Evolutionary conservation across 2,888 invertebrate genomes (phyloP).

Genomic region (Leucophenga maculata): DNA sequence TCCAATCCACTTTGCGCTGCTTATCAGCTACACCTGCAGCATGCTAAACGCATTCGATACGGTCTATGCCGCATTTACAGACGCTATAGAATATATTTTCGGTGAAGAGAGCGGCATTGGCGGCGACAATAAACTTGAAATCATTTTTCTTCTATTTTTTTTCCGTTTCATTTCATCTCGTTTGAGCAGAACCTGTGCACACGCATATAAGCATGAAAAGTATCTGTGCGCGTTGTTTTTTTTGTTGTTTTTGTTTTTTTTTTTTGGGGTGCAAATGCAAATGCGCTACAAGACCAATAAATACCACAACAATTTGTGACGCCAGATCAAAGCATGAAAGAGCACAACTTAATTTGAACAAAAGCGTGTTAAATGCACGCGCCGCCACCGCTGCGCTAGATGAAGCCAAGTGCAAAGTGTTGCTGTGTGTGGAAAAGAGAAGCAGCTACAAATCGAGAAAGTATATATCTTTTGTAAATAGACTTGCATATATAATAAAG

Average conservation of each 20-base stretch:
- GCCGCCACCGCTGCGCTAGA: not conserved
- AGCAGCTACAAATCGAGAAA: too few relatives aligned
- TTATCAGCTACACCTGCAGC: too few relatives aligned
- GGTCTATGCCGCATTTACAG: too few relatives aligned
- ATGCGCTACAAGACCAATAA: slow-evolving; percentile 43
- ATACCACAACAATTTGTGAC: slow-evolving; percentile 67
- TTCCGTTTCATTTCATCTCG: slow-evolving; percentile 33
- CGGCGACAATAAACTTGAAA: too few relatives aligned
- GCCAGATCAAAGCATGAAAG: slow-evolving; percentile 67
- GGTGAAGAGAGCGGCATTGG: too few relatives aligned
- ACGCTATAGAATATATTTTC: too few relatives aligned
- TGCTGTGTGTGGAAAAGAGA: too few relatives aligned
- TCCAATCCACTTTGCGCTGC: too few relatives aligned
- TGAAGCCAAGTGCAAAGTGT: not conserved
- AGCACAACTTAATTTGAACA: slow-evolving; percentile 33
- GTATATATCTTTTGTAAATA: too few relatives aligned
- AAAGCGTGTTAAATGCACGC: slow-evolving; percentile 31
- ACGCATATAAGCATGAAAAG: not conserved
- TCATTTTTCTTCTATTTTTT: not conserved
- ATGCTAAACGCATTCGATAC: too few relatives aligned
- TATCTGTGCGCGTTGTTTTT: slow-evolving; percentile 7
- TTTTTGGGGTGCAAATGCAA: slow-evolving; percentile 32
- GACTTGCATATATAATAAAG: too few relatives aligned
- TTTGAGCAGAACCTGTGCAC: not conserved
- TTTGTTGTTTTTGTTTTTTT: slow-evolving; percentile 27